A percentile compares a stretch with the other conserved stretches of the same genome.
These are phyloP conservation scores for Eufriesea mexicana DNA, from an alignment of 1,140 invertebrate species.

Conservation along the genomic window DNA sequence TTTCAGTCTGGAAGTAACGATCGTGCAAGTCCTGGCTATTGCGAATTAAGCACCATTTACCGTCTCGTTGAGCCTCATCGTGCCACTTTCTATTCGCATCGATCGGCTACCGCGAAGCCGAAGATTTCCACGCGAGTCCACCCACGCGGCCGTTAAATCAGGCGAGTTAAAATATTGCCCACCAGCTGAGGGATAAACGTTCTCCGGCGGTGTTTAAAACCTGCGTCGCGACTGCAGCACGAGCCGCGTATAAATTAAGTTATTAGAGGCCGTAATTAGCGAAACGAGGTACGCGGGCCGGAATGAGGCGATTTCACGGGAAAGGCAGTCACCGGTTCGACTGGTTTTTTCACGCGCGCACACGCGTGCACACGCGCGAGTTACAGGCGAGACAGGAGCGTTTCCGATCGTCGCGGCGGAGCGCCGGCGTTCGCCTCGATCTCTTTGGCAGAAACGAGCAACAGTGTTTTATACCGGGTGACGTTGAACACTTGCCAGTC, in stretches of 20 bases:
- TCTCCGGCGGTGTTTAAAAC: neutral
- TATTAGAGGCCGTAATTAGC: constrained; percentile 36
- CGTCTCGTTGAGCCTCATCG: neutral
- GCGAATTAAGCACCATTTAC: neutral
- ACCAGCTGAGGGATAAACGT: neutral
- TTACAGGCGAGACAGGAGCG: neutral
- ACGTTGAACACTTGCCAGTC: constrained; percentile 33
- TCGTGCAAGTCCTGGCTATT: too few relatives aligned
- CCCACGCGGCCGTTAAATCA: neutral
- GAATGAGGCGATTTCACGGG: constrained; percentile 17
- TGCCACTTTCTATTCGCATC: neutral
- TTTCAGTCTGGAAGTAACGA: too few relatives aligned
- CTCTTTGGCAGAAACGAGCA: neutral
- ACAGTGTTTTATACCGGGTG: neutral
- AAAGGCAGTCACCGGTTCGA: constrained; percentile 21
- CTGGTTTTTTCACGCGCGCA: constrained; percentile 3
- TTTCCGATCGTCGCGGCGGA: constrained; percentile 8
- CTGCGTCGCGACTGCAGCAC: neutral
- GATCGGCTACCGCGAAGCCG: neutral
- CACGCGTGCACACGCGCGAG: too few relatives aligned
- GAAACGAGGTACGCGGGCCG: neutral
- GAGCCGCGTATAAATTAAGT: constrained; percentile 20
- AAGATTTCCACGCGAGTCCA: neutral
- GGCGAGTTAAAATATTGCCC: neutral
- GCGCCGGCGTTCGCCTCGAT: neutral